Percentiles rank a stretch among this genome's conserved stretches.
Evolutionary conservation across 2,113 vertebrate genomes (phyloP).

Genomic region (Colinus virginianus): DNA sequence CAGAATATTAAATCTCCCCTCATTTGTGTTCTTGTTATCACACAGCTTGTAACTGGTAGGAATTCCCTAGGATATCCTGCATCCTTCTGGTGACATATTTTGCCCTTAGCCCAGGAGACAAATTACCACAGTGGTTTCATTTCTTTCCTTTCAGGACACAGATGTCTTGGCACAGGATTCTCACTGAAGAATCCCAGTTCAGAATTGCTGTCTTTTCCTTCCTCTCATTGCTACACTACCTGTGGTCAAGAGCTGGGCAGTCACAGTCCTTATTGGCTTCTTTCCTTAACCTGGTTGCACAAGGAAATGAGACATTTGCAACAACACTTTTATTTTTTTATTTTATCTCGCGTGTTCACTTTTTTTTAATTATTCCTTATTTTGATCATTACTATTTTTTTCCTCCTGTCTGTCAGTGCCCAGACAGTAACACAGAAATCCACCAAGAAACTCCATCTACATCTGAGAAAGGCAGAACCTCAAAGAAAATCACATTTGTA

Average conservation of each 20-base stretch:
- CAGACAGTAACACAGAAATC: neutral
- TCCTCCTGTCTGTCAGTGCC: neutral
- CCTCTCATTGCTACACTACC: constrained; percentile 11
- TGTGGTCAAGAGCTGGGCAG: neutral
- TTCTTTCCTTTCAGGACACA: constrained; percentile 38
- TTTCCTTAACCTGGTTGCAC: constrained; percentile 29
- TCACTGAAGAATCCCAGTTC: constrained; percentile 8
- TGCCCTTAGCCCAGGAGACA: constrained; percentile 19
- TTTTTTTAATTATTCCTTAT: neutral
- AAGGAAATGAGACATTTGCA: constrained; percentile 23
- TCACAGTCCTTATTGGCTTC: neutral
- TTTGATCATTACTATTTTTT: neutral
- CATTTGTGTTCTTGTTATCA: neutral
- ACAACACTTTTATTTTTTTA: neutral
- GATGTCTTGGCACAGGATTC: constrained; percentile 48
- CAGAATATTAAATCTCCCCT: neutral
- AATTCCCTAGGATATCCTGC: constrained; percentile 55
- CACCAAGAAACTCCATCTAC: neutral
- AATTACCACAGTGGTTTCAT: neutral
- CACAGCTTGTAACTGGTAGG: neutral
- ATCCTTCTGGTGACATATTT: constrained; percentile 36
- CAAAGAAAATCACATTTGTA: neutral
- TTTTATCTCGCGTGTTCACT: neutral
- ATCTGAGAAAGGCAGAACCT: neutral
- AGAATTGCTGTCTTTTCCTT: constrained; percentile 23